Conservation (phyloP, 2,888 invertebrate genomes). For the Fissipunctia ypsillon region DNA sequence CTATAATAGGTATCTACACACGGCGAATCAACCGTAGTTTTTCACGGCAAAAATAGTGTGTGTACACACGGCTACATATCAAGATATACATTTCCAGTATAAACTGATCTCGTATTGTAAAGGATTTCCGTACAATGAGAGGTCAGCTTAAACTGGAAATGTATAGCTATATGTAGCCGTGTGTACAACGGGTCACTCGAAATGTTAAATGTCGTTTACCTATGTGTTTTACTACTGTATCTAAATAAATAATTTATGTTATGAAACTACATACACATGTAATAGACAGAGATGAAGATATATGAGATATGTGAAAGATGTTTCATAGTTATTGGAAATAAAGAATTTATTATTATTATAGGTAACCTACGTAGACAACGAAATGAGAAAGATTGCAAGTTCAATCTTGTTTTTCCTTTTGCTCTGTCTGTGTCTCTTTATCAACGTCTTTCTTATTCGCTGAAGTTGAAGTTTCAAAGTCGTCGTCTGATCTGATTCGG, state of each 20-base stretch:
- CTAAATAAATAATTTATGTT: not conserved
- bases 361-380: not conserved
- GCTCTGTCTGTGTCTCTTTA: conserved; percentile 71
- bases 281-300: too few species aligned
- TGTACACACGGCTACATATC: too few species aligned
- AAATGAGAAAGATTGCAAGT: not conserved
- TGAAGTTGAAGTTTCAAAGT: not conserved
- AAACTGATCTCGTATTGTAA: too few species aligned
- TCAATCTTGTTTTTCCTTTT: conserved; percentile 77
- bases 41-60: not conserved
- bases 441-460: conserved; percentile 19
- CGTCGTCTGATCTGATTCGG: conserved; percentile 39
- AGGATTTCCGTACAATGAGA: too few species aligned
- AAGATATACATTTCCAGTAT: too few species aligned
- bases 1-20: too few species aligned
- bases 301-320: too few species aligned
- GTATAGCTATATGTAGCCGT: too few species aligned
- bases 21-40: not conserved
- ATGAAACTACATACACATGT: not conserved
- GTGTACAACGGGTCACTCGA: too few species aligned
- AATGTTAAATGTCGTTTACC: too few species aligned
- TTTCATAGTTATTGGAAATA: not conserved
- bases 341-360: not conserved
- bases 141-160: too few species aligned
- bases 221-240: too few species aligned